Evolutionary conservation across 2,888 invertebrate genomes (phyloP).

Genomic region (Mamestra brassicae): DNA sequence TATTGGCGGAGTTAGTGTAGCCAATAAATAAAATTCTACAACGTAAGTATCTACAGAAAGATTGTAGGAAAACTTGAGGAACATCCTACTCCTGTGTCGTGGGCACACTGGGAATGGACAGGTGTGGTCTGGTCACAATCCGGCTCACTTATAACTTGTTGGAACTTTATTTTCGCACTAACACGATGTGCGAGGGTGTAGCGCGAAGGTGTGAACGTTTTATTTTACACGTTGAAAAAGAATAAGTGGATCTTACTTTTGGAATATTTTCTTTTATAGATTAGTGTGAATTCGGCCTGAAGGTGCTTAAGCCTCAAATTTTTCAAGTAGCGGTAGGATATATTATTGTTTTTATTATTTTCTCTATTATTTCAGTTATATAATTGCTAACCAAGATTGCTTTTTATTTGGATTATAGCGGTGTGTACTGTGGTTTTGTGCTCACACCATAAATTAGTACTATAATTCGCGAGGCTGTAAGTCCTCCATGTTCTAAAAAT

Average conservation of each 20-base stretch:
- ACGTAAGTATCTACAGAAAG: slow-evolving; percentile 8
- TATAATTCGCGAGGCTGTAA: too few species aligned
- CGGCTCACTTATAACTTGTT: slow-evolving; percentile 56
- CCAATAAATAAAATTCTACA: background rate
- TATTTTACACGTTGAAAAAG: background rate
- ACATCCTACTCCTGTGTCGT: slow-evolving; percentile 2
- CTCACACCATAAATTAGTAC: too few species aligned
- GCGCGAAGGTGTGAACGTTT: slow-evolving; percentile 3
- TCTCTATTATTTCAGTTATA: too few species aligned
- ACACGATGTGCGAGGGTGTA: slow-evolving; percentile 24
- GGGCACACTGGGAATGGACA: slow-evolving; percentile 51
- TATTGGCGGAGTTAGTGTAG: too few species aligned
- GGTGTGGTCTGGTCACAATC: slow-evolving; percentile 58
- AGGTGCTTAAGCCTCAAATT: too few species aligned
- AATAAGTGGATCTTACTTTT: background rate
- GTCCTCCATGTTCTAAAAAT: too few species aligned
- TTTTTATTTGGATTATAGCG: too few species aligned
- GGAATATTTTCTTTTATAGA: background rate
- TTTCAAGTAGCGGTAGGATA: too few species aligned
- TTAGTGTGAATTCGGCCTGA: too few species aligned
- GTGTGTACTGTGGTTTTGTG: too few species aligned
- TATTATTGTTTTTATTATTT: too few species aligned
- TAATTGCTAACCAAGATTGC: too few species aligned
- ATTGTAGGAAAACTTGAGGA: slow-evolving; percentile 35
- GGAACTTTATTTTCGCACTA: slow-evolving; percentile 52